phyloP scores from a whole-genome alignment of 2,797 vertebrate genomes.

The Halcyon chelicuti region DNA sequence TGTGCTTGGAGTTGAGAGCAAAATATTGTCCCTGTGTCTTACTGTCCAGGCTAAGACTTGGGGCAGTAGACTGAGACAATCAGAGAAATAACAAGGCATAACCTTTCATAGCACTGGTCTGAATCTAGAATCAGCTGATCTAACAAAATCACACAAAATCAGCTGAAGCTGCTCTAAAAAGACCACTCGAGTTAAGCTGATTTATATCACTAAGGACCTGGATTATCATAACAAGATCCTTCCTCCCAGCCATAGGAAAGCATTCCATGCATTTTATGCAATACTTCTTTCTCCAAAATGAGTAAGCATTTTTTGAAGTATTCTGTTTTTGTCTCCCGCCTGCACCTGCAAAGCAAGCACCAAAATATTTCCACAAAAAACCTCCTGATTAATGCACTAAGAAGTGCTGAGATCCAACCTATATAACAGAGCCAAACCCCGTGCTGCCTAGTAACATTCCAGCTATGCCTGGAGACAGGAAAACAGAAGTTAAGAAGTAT shows the following conservation, averaged over 20 bases:
- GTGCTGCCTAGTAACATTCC: background rate
- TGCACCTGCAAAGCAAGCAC: conserved; percentile 59
- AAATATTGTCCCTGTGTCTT: background rate
- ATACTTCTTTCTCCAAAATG: conserved; percentile 21
- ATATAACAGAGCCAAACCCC: background rate
- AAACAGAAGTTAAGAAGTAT: conserved; percentile 4
- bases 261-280: background rate
- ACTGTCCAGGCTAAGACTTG: background rate
- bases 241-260: background rate
- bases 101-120: background rate
- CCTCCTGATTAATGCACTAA: conserved; percentile 13
- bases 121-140: conserved; percentile 19
- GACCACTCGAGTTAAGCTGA: background rate
- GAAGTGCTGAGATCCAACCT: conserved; percentile 19
- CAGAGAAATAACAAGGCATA: background rate
- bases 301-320: conserved; percentile 53
- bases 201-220: background rate
- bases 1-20: background rate
- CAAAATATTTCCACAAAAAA: conserved; percentile 50
- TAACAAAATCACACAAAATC: conserved; percentile 7
- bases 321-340: conserved; percentile 45
- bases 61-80: background rate
- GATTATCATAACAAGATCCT: conserved; percentile 1
- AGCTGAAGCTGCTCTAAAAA: background rate
- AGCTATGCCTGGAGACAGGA: background rate